These are phyloP conservation scores for Paralichthys olivaceus DNA, from an alignment of 2,113 vertebrate species.

Conservation along the genomic window DNA sequence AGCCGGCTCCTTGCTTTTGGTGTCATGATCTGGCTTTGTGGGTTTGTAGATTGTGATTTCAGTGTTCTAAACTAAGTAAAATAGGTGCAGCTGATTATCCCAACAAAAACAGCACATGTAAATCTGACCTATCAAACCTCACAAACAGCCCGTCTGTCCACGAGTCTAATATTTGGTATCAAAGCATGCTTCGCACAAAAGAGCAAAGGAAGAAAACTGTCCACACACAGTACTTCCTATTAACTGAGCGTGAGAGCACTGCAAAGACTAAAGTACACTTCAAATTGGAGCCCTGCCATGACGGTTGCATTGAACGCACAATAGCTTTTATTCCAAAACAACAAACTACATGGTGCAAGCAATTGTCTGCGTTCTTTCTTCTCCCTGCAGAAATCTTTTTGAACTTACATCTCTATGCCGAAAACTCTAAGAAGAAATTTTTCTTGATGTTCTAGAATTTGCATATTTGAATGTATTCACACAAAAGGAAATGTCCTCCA, in stretches of 20 bases:
- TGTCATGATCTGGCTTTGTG: conserved; percentile 19
- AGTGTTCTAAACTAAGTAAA: too few relatives aligned
- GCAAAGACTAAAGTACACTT: neutral
- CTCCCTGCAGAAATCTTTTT: neutral
- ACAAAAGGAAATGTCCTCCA: neutral
- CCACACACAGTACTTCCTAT: neutral
- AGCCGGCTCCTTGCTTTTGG: conserved; percentile 6
- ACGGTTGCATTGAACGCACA: too few relatives aligned
- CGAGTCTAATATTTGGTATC: neutral
- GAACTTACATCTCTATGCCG: neutral
- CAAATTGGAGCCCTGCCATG: neutral
- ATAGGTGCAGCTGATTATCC: neutral
- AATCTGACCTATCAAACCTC: conserved; percentile 2
- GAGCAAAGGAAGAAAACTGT: neutral
- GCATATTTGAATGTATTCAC: neutral
- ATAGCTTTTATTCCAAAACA: neutral
- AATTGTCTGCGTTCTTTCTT: neutral
- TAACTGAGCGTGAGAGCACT: neutral
- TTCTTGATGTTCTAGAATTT: neutral
- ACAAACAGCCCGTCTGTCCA: conserved; percentile 13
- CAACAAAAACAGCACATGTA: neutral
- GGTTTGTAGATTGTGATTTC: neutral
- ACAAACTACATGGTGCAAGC: neutral
- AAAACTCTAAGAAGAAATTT: neutral
- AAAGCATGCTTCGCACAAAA: neutral